Percentiles rank a stretch among this genome's conserved stretches.
Evolutionary conservation across 2,888 invertebrate genomes (phyloP).

Genomic region (Cosmorhoe ocellata): DNA sequence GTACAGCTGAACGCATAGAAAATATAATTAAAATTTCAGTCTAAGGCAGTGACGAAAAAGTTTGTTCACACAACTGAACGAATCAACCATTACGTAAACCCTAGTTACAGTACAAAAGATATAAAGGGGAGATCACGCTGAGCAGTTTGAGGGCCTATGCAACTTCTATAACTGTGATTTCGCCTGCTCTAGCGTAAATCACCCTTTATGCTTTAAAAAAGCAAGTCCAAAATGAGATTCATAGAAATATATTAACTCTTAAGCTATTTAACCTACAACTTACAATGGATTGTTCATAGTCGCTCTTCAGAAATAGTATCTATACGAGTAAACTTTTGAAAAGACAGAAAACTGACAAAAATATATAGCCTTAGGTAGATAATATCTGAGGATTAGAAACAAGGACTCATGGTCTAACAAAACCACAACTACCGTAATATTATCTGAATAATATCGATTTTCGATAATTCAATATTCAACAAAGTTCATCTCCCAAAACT

Average conservation of each 20-base stretch:
- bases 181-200: slow-evolving; percentile 2
- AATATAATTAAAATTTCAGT: slow-evolving; percentile 74
- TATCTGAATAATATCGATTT: slow-evolving; percentile 1
- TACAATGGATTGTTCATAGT: slow-evolving; percentile 14
- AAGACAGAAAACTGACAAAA: slow-evolving; percentile 4
- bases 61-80: slow-evolving; percentile 52
- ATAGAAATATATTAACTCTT: slow-evolving; percentile 18
- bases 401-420: slow-evolving; percentile 4
- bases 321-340: slow-evolving; percentile 13
- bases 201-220: slow-evolving; percentile 14
- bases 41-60: slow-evolving; percentile 78
- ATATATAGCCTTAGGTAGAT: not conserved
- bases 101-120: slow-evolving; percentile 16
- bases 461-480: slow-evolving; percentile 7
- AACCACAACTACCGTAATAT: slow-evolving; percentile 9
- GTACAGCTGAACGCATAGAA: slow-evolving; percentile 48
- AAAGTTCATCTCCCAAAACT: slow-evolving; percentile 7
- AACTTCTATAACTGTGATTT: not conserved
- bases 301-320: slow-evolving; percentile 8
- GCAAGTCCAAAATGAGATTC: slow-evolving; percentile 34
- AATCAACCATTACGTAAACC: slow-evolving; percentile 32
- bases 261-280: slow-evolving; percentile 4
- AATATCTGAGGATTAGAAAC: slow-evolving; percentile 3
- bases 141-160: not conserved
- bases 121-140: slow-evolving; percentile 7